Base-by-base conservation (phyloP, 2,888 invertebrate species). In the Hofmannophila pseudospretella region DNA sequence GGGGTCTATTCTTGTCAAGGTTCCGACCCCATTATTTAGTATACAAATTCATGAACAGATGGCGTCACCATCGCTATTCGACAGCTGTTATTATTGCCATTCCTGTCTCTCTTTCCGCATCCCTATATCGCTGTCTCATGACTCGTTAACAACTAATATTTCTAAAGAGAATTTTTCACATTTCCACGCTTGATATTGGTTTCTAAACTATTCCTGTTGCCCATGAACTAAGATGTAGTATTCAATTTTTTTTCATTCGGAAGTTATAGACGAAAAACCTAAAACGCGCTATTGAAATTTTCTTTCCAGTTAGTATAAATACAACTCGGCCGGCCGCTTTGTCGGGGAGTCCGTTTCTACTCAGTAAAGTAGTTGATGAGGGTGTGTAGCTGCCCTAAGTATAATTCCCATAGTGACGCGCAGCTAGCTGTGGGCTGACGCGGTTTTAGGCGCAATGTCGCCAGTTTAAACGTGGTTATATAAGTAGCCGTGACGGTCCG, bases 261-360 rank as follows among this genome's bases (percentile, higher is more conserved):
- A 8, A 37, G 37, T 28, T 37, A 36, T 31, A 32, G 28, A 23
- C 22, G 12, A 29, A 36, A 39, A 13, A 23, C 14, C 32, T 39
- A 28, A 7, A 40, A 33, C 36, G 49, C 68, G 61, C 48, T 54
- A 44, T 38, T 28, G 39, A 51, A 44, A 35, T 65, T 63, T 58
- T 56, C 31, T 7, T 5, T 16, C 2, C 9, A 1, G 16, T 26
- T 47, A 5, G 44, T 26, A 49, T 58, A 57, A 47, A 58, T 58
- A 58, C 32, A 38, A 20, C 3, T n/a, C 23, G 10, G 32, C 9
- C 10, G 5, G 1, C 0, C 0, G 0, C 0, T 0, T 0, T 0
- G 0, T 0, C 11, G 51, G 67, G 60, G 64, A 63, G 67, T 66
- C 67, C 67, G 63, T 67, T 61, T 67, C 68, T 70, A 66, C 65